Conservation (phyloP, 1,140 invertebrate genomes). For the Lordiphosa stackelbergi region DNA sequence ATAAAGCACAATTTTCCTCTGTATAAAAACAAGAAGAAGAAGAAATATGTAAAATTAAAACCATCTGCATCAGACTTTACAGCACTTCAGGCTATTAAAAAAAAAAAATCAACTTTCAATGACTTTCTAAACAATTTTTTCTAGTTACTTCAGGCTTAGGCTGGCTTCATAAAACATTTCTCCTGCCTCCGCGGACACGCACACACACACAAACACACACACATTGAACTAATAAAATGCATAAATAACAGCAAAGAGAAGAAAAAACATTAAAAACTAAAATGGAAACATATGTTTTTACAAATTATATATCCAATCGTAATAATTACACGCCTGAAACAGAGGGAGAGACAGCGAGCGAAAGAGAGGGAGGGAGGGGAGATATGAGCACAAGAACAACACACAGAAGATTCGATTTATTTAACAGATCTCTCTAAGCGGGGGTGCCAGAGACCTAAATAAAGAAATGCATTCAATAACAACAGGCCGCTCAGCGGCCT, state of each 20-base stretch:
- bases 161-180: slow-evolving; percentile 16
- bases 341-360: not conserved
- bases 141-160: slow-evolving; percentile 15
- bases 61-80: too few relatives aligned
- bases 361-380: not conserved
- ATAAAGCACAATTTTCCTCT: too few relatives aligned
- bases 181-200: not conserved
- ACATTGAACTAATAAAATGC: slow-evolving; percentile 63
- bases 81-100: slow-evolving; percentile 11
- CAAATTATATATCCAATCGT: slow-evolving; percentile 73
- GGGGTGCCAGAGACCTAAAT: slow-evolving; percentile 60
- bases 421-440: slow-evolving; percentile 56
- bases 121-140: slow-evolving; percentile 54
- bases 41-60: too few relatives aligned
- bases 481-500: slow-evolving; percentile 16
- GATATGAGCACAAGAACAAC: slow-evolving; percentile 6
- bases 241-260: slow-evolving; percentile 45
- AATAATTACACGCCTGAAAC: slow-evolving; percentile 55
- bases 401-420: slow-evolving; percentile 59
- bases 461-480: slow-evolving; percentile 69
- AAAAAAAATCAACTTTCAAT: slow-evolving; percentile 43
- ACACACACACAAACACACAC: slow-evolving; percentile 4
- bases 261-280: slow-evolving; percentile 59
- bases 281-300: slow-evolving; percentile 73
- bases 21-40: too few relatives aligned